Evolutionary conservation across 2,797 vertebrate genomes (phyloP), one percentile per base, ranked within the genome.

Genomic region (Dipus sagitta): DNA sequence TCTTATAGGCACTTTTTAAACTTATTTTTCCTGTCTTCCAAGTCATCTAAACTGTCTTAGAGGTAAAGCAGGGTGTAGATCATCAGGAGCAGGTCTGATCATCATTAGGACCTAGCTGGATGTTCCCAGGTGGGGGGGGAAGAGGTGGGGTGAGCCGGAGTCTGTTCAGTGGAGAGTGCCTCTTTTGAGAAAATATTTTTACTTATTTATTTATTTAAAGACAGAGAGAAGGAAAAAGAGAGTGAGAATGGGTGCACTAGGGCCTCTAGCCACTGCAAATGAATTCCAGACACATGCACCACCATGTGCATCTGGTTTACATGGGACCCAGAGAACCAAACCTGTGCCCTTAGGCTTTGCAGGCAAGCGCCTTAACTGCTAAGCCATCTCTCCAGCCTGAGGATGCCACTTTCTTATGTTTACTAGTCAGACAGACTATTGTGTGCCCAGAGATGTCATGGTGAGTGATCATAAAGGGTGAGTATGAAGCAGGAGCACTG

Each of bases 21-120:
- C 47, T 52, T 42, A 84, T 71, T 89, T 95, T 58, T 24, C 62
- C 54, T 82, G 81, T 28, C 79, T 86, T 94, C 34, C 30, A 85
- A 38, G 70, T 92, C 83, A 64, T 58, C 38, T 86, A 38, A 91
- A 92, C 70, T 95, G 77, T 60, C 75, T 94, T 82, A 81, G 58
- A 93, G 92, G 87, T 42, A 74, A 85, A 90, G 23, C 42, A 71
- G 34, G 28, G 62, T 74, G 14, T 17, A 78, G 47, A 52, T 10
- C 30, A 54, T 75, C 24, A 81, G 78, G 60, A 54, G 21, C 68
- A 42, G 12, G 32, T 72, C 26, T 12, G 34, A 26, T 24, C 26
- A 14, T 47, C n/a, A 80, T 58, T 65, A 32, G 88, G 65, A 88
- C 64, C 54, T 18, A 75, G 75, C 12, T 21, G 54, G 5, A 18